Conservation (phyloP, 2,797 vertebrate species). For the Cryptoblepharus egeriae region DNA sequence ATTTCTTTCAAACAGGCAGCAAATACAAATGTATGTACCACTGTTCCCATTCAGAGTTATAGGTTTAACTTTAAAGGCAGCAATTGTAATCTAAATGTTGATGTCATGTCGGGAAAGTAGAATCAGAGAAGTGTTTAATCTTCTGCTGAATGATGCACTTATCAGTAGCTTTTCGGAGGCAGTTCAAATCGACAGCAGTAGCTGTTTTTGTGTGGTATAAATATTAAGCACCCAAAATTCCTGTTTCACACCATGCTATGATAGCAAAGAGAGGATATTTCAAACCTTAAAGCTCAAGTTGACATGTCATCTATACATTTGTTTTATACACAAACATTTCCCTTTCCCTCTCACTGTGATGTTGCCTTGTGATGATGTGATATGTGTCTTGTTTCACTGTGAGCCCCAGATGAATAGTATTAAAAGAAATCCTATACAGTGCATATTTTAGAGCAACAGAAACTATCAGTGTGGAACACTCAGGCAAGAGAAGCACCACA, state of each 20-base stretch:
- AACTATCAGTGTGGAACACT: constrained; percentile 29
- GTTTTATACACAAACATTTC: background rate
- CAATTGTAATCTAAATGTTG: constrained; percentile 50
- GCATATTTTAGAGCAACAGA: background rate
- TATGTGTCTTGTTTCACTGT: constrained; percentile 21
- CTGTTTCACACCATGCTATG: constrained; percentile 18
- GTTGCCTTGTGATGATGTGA: constrained; percentile 43
- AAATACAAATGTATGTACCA: constrained; percentile 42
- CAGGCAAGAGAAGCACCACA: background rate
- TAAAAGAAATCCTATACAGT: constrained; percentile 38
- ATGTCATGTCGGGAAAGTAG: constrained; percentile 33
- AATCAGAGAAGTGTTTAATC: constrained; percentile 45
- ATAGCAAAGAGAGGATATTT: constrained; percentile 19
- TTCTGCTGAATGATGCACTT: constrained; percentile 8
- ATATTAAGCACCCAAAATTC: constrained; percentile 40
- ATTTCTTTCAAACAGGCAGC: constrained; percentile 32
- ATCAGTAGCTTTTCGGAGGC: constrained; percentile 49
- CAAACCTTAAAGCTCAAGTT: constrained; percentile 41
- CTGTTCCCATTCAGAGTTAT: background rate
- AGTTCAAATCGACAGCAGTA: constrained; percentile 32
- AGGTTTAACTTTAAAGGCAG: constrained; percentile 46
- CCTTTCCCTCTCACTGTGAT: constrained; percentile 22
- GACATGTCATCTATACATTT: constrained; percentile 30
- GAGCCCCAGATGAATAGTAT: constrained; percentile 26
- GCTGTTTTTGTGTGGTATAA: constrained; percentile 32